Conservation (phyloP, 2,888 invertebrate genomes). For the Chrysopilus asiliformis region DNA sequence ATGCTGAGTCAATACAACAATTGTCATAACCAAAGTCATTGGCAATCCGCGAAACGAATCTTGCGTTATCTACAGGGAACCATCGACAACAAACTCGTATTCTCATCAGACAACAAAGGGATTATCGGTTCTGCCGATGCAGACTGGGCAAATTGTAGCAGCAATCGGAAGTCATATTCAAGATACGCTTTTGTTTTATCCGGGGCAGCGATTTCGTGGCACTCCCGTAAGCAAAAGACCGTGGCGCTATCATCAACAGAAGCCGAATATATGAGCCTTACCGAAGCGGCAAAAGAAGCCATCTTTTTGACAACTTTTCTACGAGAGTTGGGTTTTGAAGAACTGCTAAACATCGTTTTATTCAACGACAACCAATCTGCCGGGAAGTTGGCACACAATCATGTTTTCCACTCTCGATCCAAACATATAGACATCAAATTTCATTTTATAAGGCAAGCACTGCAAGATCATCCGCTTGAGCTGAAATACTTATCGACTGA, state of each 20-base stretch:
- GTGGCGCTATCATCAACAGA: slow-evolving; percentile 3
- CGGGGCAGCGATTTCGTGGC: slow-evolving; percentile 4
- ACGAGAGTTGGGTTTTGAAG: neutral
- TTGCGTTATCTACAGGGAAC: slow-evolving; percentile 14
- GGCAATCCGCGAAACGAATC: slow-evolving; percentile 13
- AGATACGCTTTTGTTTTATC: slow-evolving; percentile 2
- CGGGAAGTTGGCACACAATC: neutral
- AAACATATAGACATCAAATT: slow-evolving; percentile 4
- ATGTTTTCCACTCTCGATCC: neutral
- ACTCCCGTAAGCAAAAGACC: slow-evolving; percentile 2
- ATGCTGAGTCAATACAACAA: slow-evolving; percentile 9
- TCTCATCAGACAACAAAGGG: neutral
- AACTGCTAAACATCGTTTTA: neutral
- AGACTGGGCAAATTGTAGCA: slow-evolving; percentile 9
- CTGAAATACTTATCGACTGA: neutral
- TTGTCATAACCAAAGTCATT: slow-evolving; percentile 15
- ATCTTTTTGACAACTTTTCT: neutral
- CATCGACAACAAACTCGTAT: slow-evolving; percentile 3
- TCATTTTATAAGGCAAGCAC: slow-evolving; percentile 1
- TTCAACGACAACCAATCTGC: slow-evolving; percentile 4
- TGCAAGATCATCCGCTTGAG: neutral
- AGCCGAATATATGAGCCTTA: slow-evolving; percentile 3
- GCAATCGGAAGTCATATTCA: neutral
- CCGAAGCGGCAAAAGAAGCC: slow-evolving; percentile 5
- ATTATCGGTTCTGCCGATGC: slow-evolving; percentile 11